Conservation (phyloP, 2,113 vertebrate species). For the Xiphophorus hellerii region DNA sequence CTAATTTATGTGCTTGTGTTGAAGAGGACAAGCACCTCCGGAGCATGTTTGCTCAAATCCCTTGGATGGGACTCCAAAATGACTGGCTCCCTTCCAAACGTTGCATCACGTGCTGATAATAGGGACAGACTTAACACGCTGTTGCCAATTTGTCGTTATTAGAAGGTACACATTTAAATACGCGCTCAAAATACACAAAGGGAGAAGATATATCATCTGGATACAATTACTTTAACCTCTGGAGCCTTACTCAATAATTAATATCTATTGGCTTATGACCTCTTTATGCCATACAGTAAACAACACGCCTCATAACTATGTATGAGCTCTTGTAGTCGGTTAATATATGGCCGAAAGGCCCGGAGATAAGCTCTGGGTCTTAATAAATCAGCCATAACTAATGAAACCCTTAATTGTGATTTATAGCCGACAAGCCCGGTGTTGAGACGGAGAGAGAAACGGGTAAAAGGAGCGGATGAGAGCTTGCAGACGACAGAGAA, state of each 20-base stretch:
- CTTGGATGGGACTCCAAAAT: slow-evolving; percentile 42
- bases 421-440: slow-evolving; percentile 50
- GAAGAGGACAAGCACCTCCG: slow-evolving; percentile 35
- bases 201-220: slow-evolving; percentile 45
- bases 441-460: slow-evolving; percentile 23
- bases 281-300: slow-evolving; percentile 57
- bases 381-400: slow-evolving; percentile 71
- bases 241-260: slow-evolving; percentile 63
- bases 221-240: slow-evolving; percentile 58
- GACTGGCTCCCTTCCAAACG: slow-evolving; percentile 46
- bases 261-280: slow-evolving; percentile 64
- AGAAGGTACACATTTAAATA: slow-evolving; percentile 28
- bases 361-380: slow-evolving; percentile 43
- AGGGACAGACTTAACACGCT: slow-evolving; percentile 41
- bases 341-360: slow-evolving; percentile 54
- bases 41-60: slow-evolving; percentile 53
- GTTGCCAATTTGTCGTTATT: slow-evolving; percentile 39
- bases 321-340: slow-evolving; percentile 60
- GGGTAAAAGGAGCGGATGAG: neutral
- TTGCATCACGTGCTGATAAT: slow-evolving; percentile 50
- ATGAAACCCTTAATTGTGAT: slow-evolving; percentile 68
- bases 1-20: slow-evolving; percentile 42
- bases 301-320: slow-evolving; percentile 68
- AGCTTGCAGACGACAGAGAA: neutral
- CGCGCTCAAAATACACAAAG: slow-evolving; percentile 20